Evolutionary conservation across 2,113 vertebrate genomes (phyloP).

Genomic region (Nothocercus nigrocapillus): DNA sequence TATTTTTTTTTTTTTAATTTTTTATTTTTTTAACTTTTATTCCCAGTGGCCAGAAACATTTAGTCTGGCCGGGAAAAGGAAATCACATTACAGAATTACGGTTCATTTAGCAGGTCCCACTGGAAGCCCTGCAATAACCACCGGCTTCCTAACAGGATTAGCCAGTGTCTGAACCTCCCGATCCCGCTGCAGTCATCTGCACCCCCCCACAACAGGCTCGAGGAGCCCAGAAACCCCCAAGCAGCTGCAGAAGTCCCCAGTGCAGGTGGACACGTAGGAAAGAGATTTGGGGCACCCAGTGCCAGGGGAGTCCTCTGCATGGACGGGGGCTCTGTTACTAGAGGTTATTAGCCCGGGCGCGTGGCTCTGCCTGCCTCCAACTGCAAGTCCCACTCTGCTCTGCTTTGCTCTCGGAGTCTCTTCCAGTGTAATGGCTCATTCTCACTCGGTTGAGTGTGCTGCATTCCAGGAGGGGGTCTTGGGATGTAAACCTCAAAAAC

Average conservation of each 20-base stretch:
- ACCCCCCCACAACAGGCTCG: neutral
- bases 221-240: neutral
- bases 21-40: conserved; percentile 18
- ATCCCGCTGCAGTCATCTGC: conserved; percentile 6
- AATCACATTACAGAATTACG: conserved; percentile 69
- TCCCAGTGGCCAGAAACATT: conserved; percentile 55
- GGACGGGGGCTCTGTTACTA: rapidly evolving
- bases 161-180: conserved; percentile 58
- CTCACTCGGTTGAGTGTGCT: rapidly evolving
- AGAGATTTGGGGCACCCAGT: neutral
- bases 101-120: conserved; percentile 67
- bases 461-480: neutral
- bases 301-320: rapidly evolving
- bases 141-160: conserved; percentile 75
- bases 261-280: neutral
- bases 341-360: neutral
- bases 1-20: neutral
- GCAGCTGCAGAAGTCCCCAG: neutral
- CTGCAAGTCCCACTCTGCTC: neutral
- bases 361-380: neutral
- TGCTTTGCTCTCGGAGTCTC: neutral
- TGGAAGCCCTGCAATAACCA: conserved; percentile 70
- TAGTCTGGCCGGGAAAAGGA: conserved; percentile 67
- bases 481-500: neutral
- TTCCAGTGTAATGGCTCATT: neutral